Evolutionary conservation across 2,888 invertebrate genomes (phyloP), one percentile per base, ranked within the genome.

Genomic region (Drosophila mulleri): DNA sequence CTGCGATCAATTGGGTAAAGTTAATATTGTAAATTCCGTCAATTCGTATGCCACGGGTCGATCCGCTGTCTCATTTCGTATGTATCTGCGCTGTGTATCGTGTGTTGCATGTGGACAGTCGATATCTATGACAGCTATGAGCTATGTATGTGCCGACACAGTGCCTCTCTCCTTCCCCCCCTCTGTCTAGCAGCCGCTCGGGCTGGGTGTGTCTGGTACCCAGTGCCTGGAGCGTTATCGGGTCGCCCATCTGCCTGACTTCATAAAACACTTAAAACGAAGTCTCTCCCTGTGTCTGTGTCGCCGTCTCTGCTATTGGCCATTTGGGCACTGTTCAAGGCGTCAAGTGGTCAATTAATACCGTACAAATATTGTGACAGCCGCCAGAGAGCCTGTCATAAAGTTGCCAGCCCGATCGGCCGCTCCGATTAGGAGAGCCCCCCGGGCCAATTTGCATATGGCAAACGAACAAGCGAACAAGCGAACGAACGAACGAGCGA

Each of bases 261-360:
- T 86, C 84, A 84, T 84, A 84, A 84, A 88, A 84, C 84, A 89
- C 84, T 84, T 90, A 84, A 86, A 86, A 73, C 67, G 32, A 52
- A 75, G 52, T 61, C 45, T 50, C 50, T 37, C 48, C 32, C 50
- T 50, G 18, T 50, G 54, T 41, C 37, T 50, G 50, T 35, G 41
- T 41, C 37, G 14, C 11, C 35, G 35, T 39, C 39, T 32, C 20
- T 32, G 44, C 54, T 56, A 56, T 56, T 56, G 54, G 54, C 35
- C 52, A 53, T 37, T 37, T 53, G 72, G 72, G 66, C 80, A 73
- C 73, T 50, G 35, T 35, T 50, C 50, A 32, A 81, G 84, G 83
- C 82, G 83, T 88, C 84, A 84, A 84, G 90, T 84, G 90, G 88
- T 67, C 84, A 84, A 84, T 84, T 84, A 84, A 84, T 89, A 89